Evolutionary conservation across 2,888 invertebrate species (phyloP), one percentile per base, ranked within the genome.

Genomic region (Hesperia comma): DNA sequence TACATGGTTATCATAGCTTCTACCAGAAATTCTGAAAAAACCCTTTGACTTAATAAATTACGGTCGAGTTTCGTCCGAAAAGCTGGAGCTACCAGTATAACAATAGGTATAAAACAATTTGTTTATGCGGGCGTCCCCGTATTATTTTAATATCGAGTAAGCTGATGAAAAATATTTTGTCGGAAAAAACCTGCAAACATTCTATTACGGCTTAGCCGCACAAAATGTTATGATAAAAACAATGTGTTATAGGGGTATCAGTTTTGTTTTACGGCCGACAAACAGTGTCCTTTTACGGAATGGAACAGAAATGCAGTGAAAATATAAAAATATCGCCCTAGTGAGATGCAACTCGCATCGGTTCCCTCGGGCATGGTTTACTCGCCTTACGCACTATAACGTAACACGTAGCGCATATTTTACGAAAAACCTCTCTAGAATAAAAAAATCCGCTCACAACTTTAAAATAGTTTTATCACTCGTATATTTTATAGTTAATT

Each of bases 311-410:
- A 82, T 84, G 80, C 81, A 84, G 78, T 82, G 81, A 80, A 86
- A 85, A 86, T 85, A 84, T 87, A 85, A 86, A 87, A 87, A 87
- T 85, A 82, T 85, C 79, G 78, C 77, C 75, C 78, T 77, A 81
- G 81, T 77, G 83, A 81, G 79, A 83, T 82, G 81, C 78, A 79
- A 79, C 78, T 79, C 82, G 83, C 85, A 85, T 79, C 71, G 75
- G 72, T 66, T 81, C 82, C 84, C 83, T 70, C 70, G 83, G 83
- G 83, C 78, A 75, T 74, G 74, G 79, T 82, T 81, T 77, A 75
- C 76, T 71, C 70, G 62, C 53, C 70, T 68, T 63, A 80, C 84
- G 75, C 81, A 84, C 81, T 78, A 62, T 41, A 4, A 5, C 6
- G 19, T 37, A 41, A 53, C 43, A 37, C 21, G 56, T 14, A 49